These are phyloP conservation scores for Caenorhabditis virilis DNA, from an alignment of 2,888 invertebrate genomes.

Conservation along the genomic window DNA sequence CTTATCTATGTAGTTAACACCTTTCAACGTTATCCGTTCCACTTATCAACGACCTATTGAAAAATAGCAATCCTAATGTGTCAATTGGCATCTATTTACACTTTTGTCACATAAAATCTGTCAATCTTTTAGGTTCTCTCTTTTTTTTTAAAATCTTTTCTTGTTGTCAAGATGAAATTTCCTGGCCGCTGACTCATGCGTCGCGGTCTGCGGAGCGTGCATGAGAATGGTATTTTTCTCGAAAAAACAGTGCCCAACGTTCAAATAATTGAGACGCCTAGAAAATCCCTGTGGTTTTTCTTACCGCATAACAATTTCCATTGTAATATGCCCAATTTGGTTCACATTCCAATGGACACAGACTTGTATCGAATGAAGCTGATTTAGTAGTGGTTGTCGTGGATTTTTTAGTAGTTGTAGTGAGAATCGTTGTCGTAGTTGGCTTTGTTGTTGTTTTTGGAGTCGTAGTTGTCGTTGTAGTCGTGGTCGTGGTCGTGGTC, in stretches of 20 bases:
- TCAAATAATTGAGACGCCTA: background rate
- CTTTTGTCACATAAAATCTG: slow-evolving; percentile 10
- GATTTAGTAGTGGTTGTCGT: no score
- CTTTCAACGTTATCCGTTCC: no score
- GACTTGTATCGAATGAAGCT: slow-evolving; percentile 6
- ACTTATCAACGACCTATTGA: no score
- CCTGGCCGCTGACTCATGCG: background rate
- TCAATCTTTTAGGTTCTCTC: no score
- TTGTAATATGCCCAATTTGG: slow-evolving; percentile 3
- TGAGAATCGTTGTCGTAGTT: no score
- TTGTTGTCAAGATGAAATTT: background rate
- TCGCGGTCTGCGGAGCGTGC: background rate
- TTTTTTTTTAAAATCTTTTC: background rate
- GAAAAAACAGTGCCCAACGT: background rate
- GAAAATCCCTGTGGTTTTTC: slow-evolving; percentile 1
- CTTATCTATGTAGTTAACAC: no score
- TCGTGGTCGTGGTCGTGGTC: slow-evolving; percentile 1
- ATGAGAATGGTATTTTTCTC: background rate
- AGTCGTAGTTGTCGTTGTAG: slow-evolving; percentile 4
- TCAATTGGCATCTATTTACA: slow-evolving; percentile 10
- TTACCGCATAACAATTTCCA: slow-evolving; percentile 6
- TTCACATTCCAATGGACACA: background rate
- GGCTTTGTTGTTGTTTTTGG: no score
- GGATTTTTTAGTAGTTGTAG: no score
- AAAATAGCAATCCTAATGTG: no score